Base-by-base conservation (phyloP, 2,113 vertebrate genomes). In the Alces alces region DNA sequence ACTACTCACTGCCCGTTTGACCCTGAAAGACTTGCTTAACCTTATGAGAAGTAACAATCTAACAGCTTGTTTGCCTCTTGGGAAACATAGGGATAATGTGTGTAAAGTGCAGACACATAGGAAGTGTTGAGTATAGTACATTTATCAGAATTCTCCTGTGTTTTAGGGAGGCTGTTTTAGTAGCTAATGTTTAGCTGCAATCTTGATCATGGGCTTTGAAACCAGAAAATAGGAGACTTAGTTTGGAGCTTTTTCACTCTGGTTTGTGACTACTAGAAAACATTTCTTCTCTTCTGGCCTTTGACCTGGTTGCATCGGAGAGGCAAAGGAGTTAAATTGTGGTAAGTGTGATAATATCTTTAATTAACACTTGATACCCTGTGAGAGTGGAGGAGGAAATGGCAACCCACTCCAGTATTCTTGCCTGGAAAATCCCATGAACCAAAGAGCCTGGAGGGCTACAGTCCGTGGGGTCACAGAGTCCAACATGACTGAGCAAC, bases 201-300 rank as follows among this genome's bases (percentile, higher is more conserved):
- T 54, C 57, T 90, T 96, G 64, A 78, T 50, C 30, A 5, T 92
- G 66, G 58, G 80, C 90, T 95, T 70, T 79, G 61, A 85, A 96
- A 85, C 50, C 83, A 87, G 64, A 93, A 89, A 61, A 39, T 30
- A 85, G 5, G 54, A 84, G 47, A 54, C 54, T 97, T 28, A 9
- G 7, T 39, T 52, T 50, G 61, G 36, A 30, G 25, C 52, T 64
- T 79, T 84, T 36, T 73, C 55, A 36, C 7, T 16, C 66, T 93
- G 28, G 28, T 57, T 78, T 79, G 36, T 83, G 55, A 88, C 54
- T 30, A 16, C 39, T 79, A 58, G 60, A 28, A 88, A 95, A 64
- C 21, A 43, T 33, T 60, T 55, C 36, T 96, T 82, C 25, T 57
- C 10, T 60, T 86, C 50, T 66, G 14, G 27, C 7, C 50, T 90